These are phyloP conservation scores for Busseola fusca DNA, from an alignment of 2,888 invertebrate genomes.

Conservation along the genomic window DNA sequence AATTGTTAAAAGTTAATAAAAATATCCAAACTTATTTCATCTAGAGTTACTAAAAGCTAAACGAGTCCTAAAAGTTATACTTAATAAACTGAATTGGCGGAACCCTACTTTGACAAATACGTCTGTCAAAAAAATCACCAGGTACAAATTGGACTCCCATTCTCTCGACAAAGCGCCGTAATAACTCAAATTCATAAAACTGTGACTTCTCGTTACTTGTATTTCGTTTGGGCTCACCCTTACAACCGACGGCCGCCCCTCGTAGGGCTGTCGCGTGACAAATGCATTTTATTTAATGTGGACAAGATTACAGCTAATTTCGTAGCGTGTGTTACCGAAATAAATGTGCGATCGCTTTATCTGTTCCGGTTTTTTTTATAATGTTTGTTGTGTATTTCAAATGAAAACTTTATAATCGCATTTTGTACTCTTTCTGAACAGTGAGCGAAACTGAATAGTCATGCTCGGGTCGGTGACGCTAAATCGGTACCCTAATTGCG, in stretches of 20 bases:
- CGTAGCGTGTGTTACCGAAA: conserved; percentile 63
- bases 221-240: conserved; percentile 52
- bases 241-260: conserved; percentile 55
- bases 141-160: conserved; percentile 37
- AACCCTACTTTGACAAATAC: conserved; percentile 18
- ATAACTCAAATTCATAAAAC: conserved; percentile 57
- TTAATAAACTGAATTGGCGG: conserved; percentile 9
- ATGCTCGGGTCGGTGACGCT: too few relatives aligned
- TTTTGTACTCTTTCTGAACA: neutral
- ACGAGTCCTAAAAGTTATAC: neutral
- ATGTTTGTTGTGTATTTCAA: conserved; percentile 5
- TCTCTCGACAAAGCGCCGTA: conserved; percentile 36
- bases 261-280: conserved; percentile 78
- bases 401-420: neutral
- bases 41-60: neutral
- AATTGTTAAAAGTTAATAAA: neutral
- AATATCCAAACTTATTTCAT: neutral
- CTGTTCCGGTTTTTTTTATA: conserved; percentile 23
- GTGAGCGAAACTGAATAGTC: neutral
- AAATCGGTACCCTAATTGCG: too few relatives aligned
- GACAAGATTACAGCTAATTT: conserved; percentile 70
- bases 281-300: conserved; percentile 72
- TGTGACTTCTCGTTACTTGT: conserved; percentile 49
- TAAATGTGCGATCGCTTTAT: conserved; percentile 57
- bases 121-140: conserved; percentile 43